A percentile compares a stretch with the other conserved stretches of the same genome.
Conservation (phyloP, 2,113 vertebrate species). For the Microcebus lehilahytsara region DNA sequence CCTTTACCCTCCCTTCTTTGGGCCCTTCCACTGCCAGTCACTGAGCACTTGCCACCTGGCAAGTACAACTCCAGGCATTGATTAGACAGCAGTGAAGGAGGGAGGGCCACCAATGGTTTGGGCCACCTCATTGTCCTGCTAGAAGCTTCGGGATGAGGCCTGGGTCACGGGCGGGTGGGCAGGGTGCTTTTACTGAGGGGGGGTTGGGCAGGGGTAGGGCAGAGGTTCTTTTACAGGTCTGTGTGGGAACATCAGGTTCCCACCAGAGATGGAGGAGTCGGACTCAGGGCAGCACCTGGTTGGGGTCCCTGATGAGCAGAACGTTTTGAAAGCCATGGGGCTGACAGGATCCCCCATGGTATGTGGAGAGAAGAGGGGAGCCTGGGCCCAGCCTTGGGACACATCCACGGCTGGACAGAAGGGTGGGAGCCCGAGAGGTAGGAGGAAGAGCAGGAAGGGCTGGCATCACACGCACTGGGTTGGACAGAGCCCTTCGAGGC, state of each 20-base stretch:
- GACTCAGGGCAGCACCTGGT: rapidly evolving
- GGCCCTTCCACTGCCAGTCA: rapidly evolving
- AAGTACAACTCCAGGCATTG: rapidly evolving
- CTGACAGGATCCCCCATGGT: neutral
- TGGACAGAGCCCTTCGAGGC: no score
- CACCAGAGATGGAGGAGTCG: rapidly evolving
- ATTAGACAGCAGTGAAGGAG: rapidly evolving
- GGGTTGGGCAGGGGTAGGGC: no score
- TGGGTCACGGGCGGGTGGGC: no score
- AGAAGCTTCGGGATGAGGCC: neutral
- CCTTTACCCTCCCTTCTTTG: neutral
- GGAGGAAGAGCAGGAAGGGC: neutral
- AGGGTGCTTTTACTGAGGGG: no score
- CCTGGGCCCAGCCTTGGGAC: neutral
- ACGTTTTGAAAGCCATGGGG: neutral
- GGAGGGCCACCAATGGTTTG: neutral
- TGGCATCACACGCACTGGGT: no score
- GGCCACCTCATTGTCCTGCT: neutral
- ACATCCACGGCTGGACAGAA: neutral
- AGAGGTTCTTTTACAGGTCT: neutral
- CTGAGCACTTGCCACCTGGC: no score
- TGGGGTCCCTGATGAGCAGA: neutral
- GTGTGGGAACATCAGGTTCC: neutral
- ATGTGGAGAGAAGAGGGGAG: neutral
- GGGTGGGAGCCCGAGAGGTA: no score